Evolutionary conservation across 2,113 vertebrate genomes (phyloP), one percentile per base, ranked within the genome.

Genomic region (Ptilorrhoa leucosticta): DNA sequence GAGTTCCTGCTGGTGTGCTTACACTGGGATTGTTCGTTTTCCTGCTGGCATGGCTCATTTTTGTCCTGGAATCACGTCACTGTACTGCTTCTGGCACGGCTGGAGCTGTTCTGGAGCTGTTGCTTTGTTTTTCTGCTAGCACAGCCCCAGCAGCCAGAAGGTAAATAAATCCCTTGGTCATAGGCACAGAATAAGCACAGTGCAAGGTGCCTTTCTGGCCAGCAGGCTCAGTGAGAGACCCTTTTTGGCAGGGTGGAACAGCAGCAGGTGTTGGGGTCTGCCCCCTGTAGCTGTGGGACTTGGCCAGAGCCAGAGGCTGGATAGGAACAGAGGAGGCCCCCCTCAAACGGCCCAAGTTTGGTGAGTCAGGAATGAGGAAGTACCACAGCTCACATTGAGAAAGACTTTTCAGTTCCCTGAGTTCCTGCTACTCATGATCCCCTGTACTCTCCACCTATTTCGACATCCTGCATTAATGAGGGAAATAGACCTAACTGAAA

Each of bases 181-280:
- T 31, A 26, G 47, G 57, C 44, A 28, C 57, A 16, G 63, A 54
- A 40, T 64, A 68, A 91, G 4, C 44, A 15, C 1, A 2, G 9
- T 60, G 40, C 23, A 76, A 71, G 57, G 26, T 56, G 39, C 58
- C 9, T 78, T 69, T 82, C 39, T 35, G 56, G 53, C 12, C 3
- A 0, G 44, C 39, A 10, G 70, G 57, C 54, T 83, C 0, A 0
- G 24, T 0, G 0, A 30, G 17, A 54, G 33, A 18, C 28, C 9
- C 26, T 31, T 75, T 82, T 12, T 53, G 27, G 18, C 48, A 40
- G n/a, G 40, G 33, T 37, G 44, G n/a, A 68, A 23, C 19, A 61
- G 64, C 60, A 47, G 57, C 78, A 42, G 40, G 47, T n/a, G 48
- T 27, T 45, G 10, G 5, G 40, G 5, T 19, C 35, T 27, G 45